Percentiles rank a stretch among this genome's conserved stretches.
Evolutionary conservation across 2,797 vertebrate species (phyloP).

Genomic region (Hafferia zeledoni): DNA sequence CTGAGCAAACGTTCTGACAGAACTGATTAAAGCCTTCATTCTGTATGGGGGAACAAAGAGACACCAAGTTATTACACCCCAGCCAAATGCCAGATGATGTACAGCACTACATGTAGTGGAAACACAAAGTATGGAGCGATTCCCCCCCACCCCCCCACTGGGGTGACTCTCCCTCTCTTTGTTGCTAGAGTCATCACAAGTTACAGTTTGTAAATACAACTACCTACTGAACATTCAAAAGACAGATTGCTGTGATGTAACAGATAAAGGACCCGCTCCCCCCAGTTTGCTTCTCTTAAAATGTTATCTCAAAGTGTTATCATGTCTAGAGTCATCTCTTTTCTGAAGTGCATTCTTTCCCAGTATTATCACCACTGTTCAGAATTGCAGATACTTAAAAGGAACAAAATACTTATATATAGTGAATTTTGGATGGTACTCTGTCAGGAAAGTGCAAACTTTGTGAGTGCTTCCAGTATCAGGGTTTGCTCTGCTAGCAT

Average conservation of each 20-base stretch:
- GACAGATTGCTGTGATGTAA: neutral
- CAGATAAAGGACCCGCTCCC: neutral
- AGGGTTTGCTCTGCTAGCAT: neutral
- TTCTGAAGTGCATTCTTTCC: constrained; percentile 46
- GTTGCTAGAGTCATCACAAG: neutral
- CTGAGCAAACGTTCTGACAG: constrained; percentile 79
- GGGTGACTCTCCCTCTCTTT: neutral
- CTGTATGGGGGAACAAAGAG: constrained; percentile 72
- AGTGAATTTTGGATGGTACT: constrained; percentile 11
- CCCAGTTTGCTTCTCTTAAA: constrained; percentile 11
- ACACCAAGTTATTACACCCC: constrained; percentile 66
- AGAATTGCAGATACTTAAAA: constrained; percentile 40
- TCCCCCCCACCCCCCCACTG: accelerated
- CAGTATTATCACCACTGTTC: constrained; percentile 34
- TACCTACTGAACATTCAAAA: constrained; percentile 37
- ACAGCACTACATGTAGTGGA: constrained; percentile 26
- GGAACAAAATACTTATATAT: constrained; percentile 45
- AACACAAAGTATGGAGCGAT: neutral
- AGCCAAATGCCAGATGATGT: constrained; percentile 63
- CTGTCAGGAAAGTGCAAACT: neutral
- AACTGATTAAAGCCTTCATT: constrained; percentile 78
- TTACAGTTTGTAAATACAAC: constrained; percentile 26
- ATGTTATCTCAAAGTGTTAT: constrained; percentile 28
- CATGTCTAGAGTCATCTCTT: neutral
- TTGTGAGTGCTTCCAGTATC: neutral